These are phyloP conservation scores for Chrysolina haemoptera DNA, from an alignment of 2,888 invertebrate genomes.

Conservation along the genomic window DNA sequence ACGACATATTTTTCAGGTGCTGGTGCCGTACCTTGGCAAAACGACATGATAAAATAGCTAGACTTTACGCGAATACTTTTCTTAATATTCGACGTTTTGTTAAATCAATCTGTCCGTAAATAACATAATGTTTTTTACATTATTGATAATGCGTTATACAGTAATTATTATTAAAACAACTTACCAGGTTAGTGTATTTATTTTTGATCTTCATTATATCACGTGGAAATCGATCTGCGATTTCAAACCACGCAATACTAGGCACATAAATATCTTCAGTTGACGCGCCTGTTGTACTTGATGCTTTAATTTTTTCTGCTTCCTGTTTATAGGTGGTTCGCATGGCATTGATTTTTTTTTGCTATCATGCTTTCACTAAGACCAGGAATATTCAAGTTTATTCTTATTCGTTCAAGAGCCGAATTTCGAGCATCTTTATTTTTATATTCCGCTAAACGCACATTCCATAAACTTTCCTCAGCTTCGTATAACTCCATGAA, in stretches of 20 bases:
- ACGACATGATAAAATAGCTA: no score
- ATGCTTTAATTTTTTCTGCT: background rate
- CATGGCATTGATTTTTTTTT: background rate
- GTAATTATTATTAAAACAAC: no score
- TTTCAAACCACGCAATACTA: background rate
- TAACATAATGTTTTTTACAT: no score
- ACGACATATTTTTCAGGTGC: no score
- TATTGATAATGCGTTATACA: no score
- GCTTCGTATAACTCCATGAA: no score
- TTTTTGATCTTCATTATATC: background rate
- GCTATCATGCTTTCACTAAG: background rate
- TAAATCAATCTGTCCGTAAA: no score
- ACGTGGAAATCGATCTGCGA: background rate
- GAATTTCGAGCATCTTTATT: background rate
- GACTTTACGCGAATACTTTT: no score
- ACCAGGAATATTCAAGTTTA: background rate
- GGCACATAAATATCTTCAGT: conserved; percentile 1
- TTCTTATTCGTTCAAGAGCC: background rate
- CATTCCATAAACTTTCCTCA: background rate
- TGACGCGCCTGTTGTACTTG: background rate
- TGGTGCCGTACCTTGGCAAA: no score
- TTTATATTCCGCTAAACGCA: background rate
- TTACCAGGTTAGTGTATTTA: background rate
- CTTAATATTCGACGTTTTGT: no score
- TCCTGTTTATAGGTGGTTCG: background rate